These are phyloP conservation scores for Sarcoramphus papa DNA, from an alignment of 2,797 vertebrate genomes.

Conservation along the genomic window DNA sequence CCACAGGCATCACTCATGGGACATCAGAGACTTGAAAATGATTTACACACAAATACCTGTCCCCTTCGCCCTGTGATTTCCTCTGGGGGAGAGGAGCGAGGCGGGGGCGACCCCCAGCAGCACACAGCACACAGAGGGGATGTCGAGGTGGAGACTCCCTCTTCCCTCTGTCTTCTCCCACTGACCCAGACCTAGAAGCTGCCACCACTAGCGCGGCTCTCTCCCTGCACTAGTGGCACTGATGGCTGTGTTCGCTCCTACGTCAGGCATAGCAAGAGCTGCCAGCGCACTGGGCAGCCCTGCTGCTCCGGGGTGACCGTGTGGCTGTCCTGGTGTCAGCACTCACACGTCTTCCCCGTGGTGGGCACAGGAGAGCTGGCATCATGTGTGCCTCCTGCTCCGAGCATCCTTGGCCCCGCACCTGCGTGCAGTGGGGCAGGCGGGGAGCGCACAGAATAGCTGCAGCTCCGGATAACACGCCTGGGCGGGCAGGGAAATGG, in stretches of 20 bases:
- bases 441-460: not conserved
- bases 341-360: not conserved
- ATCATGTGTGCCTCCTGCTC: not conserved
- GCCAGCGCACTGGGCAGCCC: accelerated
- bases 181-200: not conserved
- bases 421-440: not conserved
- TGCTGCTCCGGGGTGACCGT: accelerated
- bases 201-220: not conserved
- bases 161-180: not conserved
- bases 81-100: accelerated
- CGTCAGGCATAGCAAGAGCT: not conserved
- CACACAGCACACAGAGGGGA: not conserved
- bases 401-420: not conserved
- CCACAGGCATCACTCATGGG: not conserved
- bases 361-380: not conserved
- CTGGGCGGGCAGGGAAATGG: constrained; percentile 45
- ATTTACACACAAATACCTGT: not conserved
- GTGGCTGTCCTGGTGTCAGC: not conserved
- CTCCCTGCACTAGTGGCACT: not conserved
- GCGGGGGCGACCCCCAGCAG: not conserved
- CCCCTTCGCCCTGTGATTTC: not conserved
- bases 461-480: constrained; percentile 21
- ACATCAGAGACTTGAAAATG: not conserved
- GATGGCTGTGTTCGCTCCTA: not conserved
- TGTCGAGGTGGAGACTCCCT: accelerated